Conservation (phyloP, 2,113 vertebrate species). For the Myotis lucifugus region DNA sequence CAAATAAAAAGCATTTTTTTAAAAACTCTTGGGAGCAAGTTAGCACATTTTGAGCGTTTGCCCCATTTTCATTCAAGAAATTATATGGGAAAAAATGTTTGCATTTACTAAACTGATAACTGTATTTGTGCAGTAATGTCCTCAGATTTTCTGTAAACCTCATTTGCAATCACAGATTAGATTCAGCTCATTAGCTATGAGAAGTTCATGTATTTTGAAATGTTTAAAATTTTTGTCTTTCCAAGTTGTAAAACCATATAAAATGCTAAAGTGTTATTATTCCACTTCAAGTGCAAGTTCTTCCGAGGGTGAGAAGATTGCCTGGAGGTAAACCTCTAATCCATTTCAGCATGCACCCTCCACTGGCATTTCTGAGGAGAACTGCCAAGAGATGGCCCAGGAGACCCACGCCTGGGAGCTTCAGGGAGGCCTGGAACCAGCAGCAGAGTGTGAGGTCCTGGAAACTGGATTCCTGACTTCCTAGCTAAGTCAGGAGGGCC, state of each 20-base stretch:
- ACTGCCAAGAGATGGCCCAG: slow-evolving; percentile 10
- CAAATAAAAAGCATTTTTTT: neutral
- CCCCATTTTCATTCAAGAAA: neutral
- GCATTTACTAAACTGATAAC: neutral
- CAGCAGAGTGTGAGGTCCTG: slow-evolving; percentile 71
- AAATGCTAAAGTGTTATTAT: slow-evolving; percentile 49
- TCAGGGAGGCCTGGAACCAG: slow-evolving; percentile 54
- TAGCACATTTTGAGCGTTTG: neutral
- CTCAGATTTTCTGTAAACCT: neutral
- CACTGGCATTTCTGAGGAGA: slow-evolving; percentile 46
- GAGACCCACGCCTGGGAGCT: slow-evolving; percentile 13
- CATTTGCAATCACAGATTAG: slow-evolving; percentile 46
- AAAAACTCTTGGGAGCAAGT: neutral
- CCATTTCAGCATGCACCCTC: slow-evolving; percentile 41
- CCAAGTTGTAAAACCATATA: slow-evolving; percentile 53
- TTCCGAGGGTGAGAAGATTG: slow-evolving; percentile 68
- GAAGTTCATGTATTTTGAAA: slow-evolving; percentile 37
- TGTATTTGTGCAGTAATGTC: neutral
- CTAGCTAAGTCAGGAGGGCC: slow-evolving; percentile 25
- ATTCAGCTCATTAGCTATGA: slow-evolving; percentile 41
- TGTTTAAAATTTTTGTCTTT: slow-evolving; percentile 53
- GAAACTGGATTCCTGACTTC: slow-evolving; percentile 58
- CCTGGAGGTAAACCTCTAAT: slow-evolving; percentile 51
- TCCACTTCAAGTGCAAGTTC: slow-evolving; percentile 58
- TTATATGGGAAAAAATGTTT: neutral